Percentiles rank a stretch among this genome's conserved stretches.
Evolutionary conservation across 2,113 vertebrate genomes (phyloP).

Genomic region (Anthoscopus minutus): DNA sequence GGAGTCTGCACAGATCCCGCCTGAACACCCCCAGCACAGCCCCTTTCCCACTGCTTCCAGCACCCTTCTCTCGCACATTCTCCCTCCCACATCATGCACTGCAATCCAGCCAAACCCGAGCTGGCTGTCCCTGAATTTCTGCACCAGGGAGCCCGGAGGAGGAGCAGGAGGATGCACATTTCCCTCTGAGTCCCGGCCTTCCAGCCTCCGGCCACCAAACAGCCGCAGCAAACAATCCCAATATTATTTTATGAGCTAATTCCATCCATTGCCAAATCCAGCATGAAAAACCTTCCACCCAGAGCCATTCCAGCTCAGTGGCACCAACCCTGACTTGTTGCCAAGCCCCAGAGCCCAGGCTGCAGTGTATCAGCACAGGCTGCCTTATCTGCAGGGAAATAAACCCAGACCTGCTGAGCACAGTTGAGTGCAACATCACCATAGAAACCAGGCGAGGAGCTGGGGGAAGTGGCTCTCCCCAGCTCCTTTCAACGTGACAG

Average conservation of each 20-base stretch:
- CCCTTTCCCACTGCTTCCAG: neutral
- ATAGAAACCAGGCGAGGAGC: constrained; percentile 74
- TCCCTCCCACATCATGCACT: neutral
- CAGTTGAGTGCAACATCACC: constrained; percentile 65
- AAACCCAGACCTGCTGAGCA: constrained; percentile 58
- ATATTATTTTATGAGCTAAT: neutral
- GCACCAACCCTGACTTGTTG: neutral
- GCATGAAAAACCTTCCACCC: neutral
- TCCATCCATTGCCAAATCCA: neutral
- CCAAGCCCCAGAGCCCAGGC: constrained; percentile 2
- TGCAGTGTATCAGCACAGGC: neutral
- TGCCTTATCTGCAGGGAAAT: constrained; percentile 62
- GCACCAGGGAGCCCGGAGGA: neutral
- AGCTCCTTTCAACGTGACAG: constrained; percentile 54
- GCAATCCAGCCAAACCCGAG: neutral
- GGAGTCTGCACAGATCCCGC: neutral
- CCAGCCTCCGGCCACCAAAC: neutral
- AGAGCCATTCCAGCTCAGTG: neutral
- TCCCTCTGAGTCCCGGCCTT: neutral
- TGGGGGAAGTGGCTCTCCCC: constrained; percentile 39
- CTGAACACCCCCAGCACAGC: neutral
- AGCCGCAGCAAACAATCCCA: neutral
- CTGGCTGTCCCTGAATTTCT: neutral
- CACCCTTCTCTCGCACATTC: neutral
- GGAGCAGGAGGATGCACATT: neutral